These are phyloP conservation scores for Colaptes auratus DNA, from an alignment of 2,113 vertebrate genomes.

Conservation along the genomic window DNA sequence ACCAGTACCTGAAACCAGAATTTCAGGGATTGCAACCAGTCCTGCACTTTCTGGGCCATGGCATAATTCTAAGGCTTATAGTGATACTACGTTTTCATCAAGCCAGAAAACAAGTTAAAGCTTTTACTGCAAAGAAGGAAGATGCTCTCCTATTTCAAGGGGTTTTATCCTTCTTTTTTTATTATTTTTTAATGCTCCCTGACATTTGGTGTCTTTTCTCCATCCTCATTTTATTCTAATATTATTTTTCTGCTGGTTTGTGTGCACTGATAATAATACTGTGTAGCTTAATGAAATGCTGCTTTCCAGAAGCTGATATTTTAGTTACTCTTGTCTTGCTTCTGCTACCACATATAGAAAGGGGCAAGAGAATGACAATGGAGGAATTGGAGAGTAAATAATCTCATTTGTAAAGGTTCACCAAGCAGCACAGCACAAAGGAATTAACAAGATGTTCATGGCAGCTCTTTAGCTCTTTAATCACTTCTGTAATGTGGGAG, in stretches of 20 bases:
- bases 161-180: not conserved
- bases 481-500: not conserved
- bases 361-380: constrained; percentile 54
- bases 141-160: not conserved
- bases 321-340: constrained; percentile 53
- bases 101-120: not conserved
- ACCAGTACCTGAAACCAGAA: not conserved
- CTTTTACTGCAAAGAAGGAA: not conserved
- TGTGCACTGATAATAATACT: not conserved
- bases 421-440: constrained; percentile 59
- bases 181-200: not conserved
- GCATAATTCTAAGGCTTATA: not conserved
- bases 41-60: not conserved
- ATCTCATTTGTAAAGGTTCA: constrained; percentile 69
- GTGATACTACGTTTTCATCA: not conserved
- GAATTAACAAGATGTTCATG: constrained; percentile 56
- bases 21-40: not conserved
- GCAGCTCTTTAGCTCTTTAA: constrained; percentile 43
- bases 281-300: not conserved
- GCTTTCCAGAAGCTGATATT: constrained; percentile 38
- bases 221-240: not conserved
- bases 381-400: constrained; percentile 63
- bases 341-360: constrained; percentile 21
- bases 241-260: constrained; percentile 23
- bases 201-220: not conserved